Conservation (phyloP, 1,140 invertebrate genomes). For the Hylaeus volcanicus region DNA sequence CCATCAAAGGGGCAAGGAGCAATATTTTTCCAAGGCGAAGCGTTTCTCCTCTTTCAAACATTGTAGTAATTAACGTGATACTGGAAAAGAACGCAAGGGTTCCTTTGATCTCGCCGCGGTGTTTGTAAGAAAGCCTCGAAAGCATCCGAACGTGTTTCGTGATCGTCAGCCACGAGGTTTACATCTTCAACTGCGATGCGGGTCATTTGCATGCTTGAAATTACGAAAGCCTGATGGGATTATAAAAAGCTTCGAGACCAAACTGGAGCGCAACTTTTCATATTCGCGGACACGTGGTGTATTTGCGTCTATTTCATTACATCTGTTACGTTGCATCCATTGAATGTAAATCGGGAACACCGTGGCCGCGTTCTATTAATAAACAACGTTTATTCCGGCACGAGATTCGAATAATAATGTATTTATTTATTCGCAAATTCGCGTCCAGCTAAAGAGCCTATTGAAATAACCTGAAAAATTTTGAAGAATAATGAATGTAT, state of each 20-base stretch:
- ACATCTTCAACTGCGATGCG: no score
- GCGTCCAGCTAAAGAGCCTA: not conserved
- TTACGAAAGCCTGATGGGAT: constrained; percentile 28
- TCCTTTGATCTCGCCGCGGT: constrained; percentile 1
- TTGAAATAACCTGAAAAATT: no score
- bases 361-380: not conserved
- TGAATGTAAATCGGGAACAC: not conserved
- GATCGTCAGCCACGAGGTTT: not conserved
- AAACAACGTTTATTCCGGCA: constrained; percentile 13
- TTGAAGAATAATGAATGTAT: no score
- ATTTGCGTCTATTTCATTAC: constrained; percentile 3
- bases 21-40: not conserved
- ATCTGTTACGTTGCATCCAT: not conserved
- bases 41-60: not conserved
- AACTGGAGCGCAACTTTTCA: constrained; percentile 2
- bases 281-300: not conserved
- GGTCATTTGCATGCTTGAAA: constrained; percentile 25
- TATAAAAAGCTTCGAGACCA: constrained; percentile 15
- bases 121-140: not conserved
- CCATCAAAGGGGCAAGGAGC: not conserved
- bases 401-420: not conserved
- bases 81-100: not conserved
- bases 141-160: constrained; percentile 5
- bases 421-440: not conserved
- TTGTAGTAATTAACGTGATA: not conserved